These are phyloP conservation scores for Tadarida brasiliensis DNA, from an alignment of 2,797 vertebrate genomes.

Conservation along the genomic window DNA sequence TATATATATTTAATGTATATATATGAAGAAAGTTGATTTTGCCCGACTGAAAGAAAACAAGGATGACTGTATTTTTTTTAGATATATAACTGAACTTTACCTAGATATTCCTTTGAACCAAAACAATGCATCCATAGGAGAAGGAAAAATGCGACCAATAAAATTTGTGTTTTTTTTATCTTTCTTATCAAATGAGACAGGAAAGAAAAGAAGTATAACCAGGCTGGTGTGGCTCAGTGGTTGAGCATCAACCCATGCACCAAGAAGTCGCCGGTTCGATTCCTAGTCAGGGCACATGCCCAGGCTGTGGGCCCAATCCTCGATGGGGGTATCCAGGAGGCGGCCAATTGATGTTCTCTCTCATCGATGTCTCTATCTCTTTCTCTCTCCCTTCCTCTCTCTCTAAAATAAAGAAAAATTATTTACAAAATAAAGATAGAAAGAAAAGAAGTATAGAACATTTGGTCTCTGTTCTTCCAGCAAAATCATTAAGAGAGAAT, in stretches of 20 bases:
- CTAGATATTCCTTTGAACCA: not conserved
- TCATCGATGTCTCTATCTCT: too few species aligned
- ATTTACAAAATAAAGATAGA: too few species aligned
- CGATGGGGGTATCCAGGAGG: too few species aligned
- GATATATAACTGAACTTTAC: not conserved
- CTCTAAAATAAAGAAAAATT: too few species aligned
- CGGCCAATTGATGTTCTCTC: too few species aligned
- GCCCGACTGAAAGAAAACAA: not conserved
- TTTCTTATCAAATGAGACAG: not conserved
- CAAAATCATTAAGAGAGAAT: not conserved
- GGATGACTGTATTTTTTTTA: not conserved
- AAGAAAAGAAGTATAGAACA: not conserved
- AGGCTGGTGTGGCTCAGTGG: too few species aligned
- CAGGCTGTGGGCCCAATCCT: too few species aligned
- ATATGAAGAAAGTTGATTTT: not conserved
- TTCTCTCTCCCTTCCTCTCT: too few species aligned
- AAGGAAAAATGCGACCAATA: not conserved
- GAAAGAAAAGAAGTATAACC: not conserved
- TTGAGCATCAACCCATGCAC: too few species aligned
- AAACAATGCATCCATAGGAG: not conserved
- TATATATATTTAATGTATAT: not conserved
- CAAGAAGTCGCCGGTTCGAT: too few species aligned
- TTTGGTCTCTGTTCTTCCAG: not conserved
- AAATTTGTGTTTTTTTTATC: not conserved
- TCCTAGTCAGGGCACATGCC: too few species aligned